These are phyloP conservation scores for Brienomyrus longianalis DNA, from an alignment of 2,113 vertebrate genomes.

Conservation along the genomic window DNA sequence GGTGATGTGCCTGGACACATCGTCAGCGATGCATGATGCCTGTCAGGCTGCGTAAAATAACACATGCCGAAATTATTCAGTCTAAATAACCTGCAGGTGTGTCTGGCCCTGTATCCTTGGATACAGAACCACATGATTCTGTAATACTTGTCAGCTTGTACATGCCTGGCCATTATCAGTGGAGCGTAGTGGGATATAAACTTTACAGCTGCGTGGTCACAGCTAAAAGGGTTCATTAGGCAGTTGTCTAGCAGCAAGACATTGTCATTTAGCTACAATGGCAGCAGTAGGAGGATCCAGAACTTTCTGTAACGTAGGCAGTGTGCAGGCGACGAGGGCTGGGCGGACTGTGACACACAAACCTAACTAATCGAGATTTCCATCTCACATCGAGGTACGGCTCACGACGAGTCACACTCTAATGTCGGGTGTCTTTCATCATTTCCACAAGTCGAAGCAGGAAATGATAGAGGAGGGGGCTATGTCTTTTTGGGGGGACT, in stretches of 20 bases:
- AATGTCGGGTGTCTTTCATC: background rate
- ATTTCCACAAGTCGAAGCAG: background rate
- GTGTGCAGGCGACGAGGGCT: background rate
- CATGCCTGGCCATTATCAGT: background rate
- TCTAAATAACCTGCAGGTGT: background rate
- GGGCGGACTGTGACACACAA: background rate
- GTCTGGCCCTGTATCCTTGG: background rate
- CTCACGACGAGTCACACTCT: background rate
- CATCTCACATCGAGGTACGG: background rate
- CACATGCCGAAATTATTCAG: background rate
- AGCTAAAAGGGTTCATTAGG: background rate
- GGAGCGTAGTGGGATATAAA: background rate
- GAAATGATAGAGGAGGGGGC: background rate
- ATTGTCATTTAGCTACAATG: background rate
- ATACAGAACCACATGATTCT: background rate
- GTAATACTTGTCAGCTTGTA: background rate
- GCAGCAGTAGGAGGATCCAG: background rate
- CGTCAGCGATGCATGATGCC: background rate
- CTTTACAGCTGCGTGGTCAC: background rate
- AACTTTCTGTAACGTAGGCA: background rate
- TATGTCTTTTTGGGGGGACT: background rate
- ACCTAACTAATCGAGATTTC: background rate
- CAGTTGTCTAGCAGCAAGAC: background rate
- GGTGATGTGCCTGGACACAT: background rate
- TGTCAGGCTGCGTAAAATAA: background rate